A percentile compares a stretch with the other conserved stretches of the same genome.
Conservation (phyloP, 2,888 invertebrate genomes). For the Thereva nobilitata region DNA sequence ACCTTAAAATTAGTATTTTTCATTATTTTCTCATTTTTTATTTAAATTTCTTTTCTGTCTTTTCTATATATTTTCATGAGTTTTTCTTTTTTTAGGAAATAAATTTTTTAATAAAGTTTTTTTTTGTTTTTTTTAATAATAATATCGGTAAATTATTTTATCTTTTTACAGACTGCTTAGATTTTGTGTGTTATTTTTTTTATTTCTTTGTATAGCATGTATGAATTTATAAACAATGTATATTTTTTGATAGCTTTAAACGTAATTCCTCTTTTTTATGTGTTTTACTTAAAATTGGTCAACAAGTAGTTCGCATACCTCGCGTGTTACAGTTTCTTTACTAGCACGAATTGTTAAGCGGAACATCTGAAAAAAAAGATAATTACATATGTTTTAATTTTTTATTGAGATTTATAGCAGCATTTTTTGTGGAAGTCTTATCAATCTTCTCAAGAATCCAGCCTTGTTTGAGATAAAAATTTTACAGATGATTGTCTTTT, state of each 20-base stretch:
- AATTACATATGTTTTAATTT: not conserved
- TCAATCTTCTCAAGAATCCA: too few species aligned
- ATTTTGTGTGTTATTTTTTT: slow-evolving; percentile 15
- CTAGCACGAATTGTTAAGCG: slow-evolving; percentile 96
- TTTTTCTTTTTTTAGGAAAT: slow-evolving; percentile 4
- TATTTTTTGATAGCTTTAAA: slow-evolving; percentile 4
- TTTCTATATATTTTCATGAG: slow-evolving; percentile 14
- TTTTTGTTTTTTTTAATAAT: slow-evolving; percentile 1
- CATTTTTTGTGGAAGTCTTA: not conserved
- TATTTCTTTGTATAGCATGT: slow-evolving; percentile 13
- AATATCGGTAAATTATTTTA: slow-evolving; percentile 8
- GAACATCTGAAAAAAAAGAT: slow-evolving; percentile 80
- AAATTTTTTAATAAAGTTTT: not conserved
- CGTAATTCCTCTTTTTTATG: not conserved
- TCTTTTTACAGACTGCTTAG: slow-evolving; percentile 11
- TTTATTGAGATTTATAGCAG: not conserved
- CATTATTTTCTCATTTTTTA: slow-evolving; percentile 5
- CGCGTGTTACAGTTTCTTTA: slow-evolving; percentile 92
- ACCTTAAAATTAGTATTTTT: slow-evolving; percentile 6
- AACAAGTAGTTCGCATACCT: slow-evolving; percentile 89
- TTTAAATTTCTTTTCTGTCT: slow-evolving; percentile 12
- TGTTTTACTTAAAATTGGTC: slow-evolving; percentile 82
- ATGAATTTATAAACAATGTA: slow-evolving; percentile 35
- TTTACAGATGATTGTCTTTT: too few species aligned
- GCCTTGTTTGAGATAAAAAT: too few species aligned